phyloP scores from a whole-genome alignment of 2,888 invertebrate species.

The Platypus cylindrus region DNA sequence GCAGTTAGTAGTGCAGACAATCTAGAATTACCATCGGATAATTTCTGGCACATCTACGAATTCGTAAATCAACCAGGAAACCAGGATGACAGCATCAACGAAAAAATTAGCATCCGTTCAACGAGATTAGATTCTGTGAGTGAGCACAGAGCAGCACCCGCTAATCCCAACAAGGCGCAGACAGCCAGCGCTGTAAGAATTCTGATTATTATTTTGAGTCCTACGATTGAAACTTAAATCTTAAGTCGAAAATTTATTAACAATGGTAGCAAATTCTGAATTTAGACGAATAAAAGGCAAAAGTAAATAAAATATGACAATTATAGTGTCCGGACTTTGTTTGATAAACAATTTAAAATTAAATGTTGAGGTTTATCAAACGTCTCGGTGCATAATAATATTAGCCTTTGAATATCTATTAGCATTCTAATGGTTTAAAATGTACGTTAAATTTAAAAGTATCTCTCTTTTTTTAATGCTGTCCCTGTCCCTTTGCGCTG shows the following conservation, averaged over 20 bases:
- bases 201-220: conserved; percentile 26
- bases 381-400: conserved; percentile 23
- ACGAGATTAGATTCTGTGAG: conserved; percentile 83
- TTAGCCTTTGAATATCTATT: conserved; percentile 20
- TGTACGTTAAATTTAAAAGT: too few species aligned
- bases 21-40: conserved; percentile 83
- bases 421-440: too few species aligned
- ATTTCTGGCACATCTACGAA: conserved; percentile 87
- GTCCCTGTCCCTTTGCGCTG: too few species aligned
- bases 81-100: conserved; percentile 78
- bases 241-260: too few species aligned
- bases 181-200: conserved; percentile 89
- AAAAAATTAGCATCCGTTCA: conserved; percentile 76
- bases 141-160: conserved; percentile 53
- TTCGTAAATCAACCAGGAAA: conserved; percentile 83
- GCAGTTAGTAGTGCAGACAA: conserved; percentile 56
- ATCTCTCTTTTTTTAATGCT: too few species aligned
- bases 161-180: conserved; percentile 56
- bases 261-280: conserved; percentile 8
- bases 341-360: conserved; percentile 19
- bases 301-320: conserved; percentile 35
- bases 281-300: conserved; percentile 15
- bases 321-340: conserved; percentile 36
- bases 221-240: conserved; percentile 18
- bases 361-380: conserved; percentile 20